Conservation (phyloP, 2,888 invertebrate genomes). For the Pseudolycoriella hygida region DNA sequence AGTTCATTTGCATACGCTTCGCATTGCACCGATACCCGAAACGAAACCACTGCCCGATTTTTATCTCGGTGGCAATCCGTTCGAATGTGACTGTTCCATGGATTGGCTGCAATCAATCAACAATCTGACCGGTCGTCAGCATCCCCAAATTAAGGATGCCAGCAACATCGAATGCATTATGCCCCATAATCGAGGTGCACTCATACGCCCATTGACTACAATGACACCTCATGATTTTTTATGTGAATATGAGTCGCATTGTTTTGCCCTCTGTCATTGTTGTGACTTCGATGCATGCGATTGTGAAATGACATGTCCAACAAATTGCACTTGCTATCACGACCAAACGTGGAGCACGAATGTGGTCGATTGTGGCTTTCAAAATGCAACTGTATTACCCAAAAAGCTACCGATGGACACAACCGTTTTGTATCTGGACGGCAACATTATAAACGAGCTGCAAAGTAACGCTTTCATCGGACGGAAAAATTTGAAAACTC, state of each 20-base stretch:
- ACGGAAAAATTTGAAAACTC: conserved; percentile 69
- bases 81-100: conserved; percentile 90
- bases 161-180: conserved; percentile 78
- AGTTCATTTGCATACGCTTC: conserved; percentile 63
- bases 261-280: conserved; percentile 88
- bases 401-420: conserved; percentile 83
- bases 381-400: conserved; percentile 43
- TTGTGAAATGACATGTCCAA: conserved; percentile 93
- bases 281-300: conserved; percentile 94
- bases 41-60: conserved; percentile 69
- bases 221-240: conserved; percentile 77
- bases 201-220: conserved; percentile 57
- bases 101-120: conserved; percentile 87
- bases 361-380: conserved; percentile 68
- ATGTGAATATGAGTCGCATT: conserved; percentile 83
- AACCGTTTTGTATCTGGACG: conserved; percentile 82
- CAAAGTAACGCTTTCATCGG: conserved; percentile 87
- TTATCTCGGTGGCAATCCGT: conserved; percentile 83
- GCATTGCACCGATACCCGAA: conserved; percentile 50
- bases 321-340: conserved; percentile 85
- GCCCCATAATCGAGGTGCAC: conserved; percentile 68
- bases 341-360: conserved; percentile 89
- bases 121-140: conserved; percentile 50
- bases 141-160: conserved; percentile 78
- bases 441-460: conserved; percentile 37